A percentile compares a stretch with the other conserved stretches of the same genome.
These are phyloP conservation scores for Mastomys coucha DNA, from an alignment of 2,113 vertebrate genomes.

Conservation along the genomic window DNA sequence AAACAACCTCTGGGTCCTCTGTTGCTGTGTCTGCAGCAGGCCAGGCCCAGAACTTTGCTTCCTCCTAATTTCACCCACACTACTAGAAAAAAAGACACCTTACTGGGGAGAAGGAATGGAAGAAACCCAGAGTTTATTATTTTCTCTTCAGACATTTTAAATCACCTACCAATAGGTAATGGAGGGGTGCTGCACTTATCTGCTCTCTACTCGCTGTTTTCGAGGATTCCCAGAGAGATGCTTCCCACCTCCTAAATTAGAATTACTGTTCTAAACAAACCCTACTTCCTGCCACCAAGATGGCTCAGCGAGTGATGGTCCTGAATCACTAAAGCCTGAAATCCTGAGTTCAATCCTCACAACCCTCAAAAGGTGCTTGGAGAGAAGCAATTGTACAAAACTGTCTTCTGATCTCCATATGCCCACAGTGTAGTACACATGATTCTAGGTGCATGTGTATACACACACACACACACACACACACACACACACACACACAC, in stretches of 20 bases:
- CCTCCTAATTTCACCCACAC: neutral
- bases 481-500: neutral
- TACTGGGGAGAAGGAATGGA: too few relatives aligned
- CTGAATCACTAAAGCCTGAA: neutral
- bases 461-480: too few relatives aligned
- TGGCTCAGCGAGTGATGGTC: too few relatives aligned
- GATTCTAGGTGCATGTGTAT: accelerated
- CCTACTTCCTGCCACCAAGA: neutral
- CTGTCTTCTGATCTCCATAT: too few relatives aligned
- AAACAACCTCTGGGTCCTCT: neutral
- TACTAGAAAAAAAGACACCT: neutral
- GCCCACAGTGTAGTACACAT: neutral
- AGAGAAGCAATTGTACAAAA: neutral
- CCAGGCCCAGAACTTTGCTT: neutral
- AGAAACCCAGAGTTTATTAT: neutral
- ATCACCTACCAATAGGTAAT: neutral
- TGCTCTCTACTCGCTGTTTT: neutral
- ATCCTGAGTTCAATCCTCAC: neutral
- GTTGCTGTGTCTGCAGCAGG: neutral
- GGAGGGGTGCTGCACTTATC: neutral
- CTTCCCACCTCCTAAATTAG: neutral
- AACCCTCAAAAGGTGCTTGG: neutral
- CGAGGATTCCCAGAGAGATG: neutral
- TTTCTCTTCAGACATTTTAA: conserved; percentile 17
- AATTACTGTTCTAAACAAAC: neutral